Evolutionary conservation across 2,888 invertebrate species (phyloP), one percentile per base, ranked within the genome.

Genomic region (Idaea biselata): DNA sequence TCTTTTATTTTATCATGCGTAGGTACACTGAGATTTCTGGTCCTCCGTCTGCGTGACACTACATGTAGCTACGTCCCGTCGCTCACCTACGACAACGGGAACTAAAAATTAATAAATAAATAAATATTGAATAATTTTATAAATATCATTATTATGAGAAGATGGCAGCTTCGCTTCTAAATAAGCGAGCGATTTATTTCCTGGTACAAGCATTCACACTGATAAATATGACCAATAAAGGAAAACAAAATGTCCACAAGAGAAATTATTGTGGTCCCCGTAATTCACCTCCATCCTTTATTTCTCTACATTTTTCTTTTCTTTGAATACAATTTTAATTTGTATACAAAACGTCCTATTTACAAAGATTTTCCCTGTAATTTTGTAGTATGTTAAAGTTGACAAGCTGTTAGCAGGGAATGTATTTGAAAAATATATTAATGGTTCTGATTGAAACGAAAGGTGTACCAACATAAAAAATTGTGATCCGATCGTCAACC

Each of bases 171-270:
- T 82, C 74, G 72, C 76, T 78, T 73, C 44, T 77, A 76, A 83
- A 83, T 81, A 80, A 80, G 78, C 81, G 76, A 74, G 77, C 82
- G 77, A 86, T 86, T 84, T 84, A 87, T 86, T 82, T 75, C 69
- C 79, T 79, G 74, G 82, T 78, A 74, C 82, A 74, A 80, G 83
- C 80, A 78, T 77, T 77, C 78, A 69, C 79, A 81, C 82, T 87
- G 86, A 88, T 86, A 88, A 88, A 87, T 88, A 86, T 82, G 81
- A 83, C 86, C 84, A 87, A 87, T 88, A 88, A 87, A 87, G 84
- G 81, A 79, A 86, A 87, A 87, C 84, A 87, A 86, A 87, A 88
- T 84, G 84, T 86, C 86, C 84, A 80, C 81, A 72, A 79, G 80
- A 84, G 80, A 84, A 82, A 87, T 86, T 84, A 84, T 84, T 81